Percentiles rank a stretch among this genome's conserved stretches.
phyloP scores from a whole-genome alignment of 2,888 invertebrate species.

The Euproctis similis region DNA sequence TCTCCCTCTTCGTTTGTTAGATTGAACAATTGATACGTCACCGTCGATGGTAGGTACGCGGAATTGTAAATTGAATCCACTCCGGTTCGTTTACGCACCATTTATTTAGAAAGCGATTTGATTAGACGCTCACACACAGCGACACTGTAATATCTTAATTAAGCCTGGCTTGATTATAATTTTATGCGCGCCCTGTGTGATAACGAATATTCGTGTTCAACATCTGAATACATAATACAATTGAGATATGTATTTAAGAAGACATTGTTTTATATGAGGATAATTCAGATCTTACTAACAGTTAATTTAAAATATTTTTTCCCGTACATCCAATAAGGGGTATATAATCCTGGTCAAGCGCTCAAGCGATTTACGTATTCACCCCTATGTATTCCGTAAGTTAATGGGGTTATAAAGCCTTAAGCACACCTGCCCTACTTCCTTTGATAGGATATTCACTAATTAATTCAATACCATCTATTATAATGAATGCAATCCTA shows the following conservation, averaged over 20 bases:
- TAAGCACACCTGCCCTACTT: conserved; percentile 53
- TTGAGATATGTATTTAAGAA: too few species aligned
- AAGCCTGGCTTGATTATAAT: conserved; percentile 45
- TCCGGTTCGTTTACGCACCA: conserved; percentile 63
- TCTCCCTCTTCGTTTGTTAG: conserved; percentile 68
- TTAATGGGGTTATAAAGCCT: conserved; percentile 59
- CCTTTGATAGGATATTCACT: conserved; percentile 44
- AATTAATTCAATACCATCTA: conserved; percentile 63
- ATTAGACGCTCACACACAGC: conserved; percentile 55
- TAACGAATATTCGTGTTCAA: conserved; percentile 13
- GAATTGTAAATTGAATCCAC: conserved; percentile 71
- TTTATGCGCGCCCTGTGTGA: conserved; percentile 27
- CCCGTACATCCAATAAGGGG: too few species aligned
- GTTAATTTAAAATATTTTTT: too few species aligned
- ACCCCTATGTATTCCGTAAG: conserved; percentile 31
- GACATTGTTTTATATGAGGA: too few species aligned
- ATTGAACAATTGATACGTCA: conserved; percentile 73
- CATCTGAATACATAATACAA: too few species aligned
- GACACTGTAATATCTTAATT: conserved; percentile 47
- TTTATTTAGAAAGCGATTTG: conserved; percentile 65
- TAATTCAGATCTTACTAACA: too few species aligned
- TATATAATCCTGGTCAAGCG: too few species aligned
- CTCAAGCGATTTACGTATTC: conserved; percentile 43
- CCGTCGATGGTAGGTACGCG: conserved; percentile 68
- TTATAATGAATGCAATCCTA: conserved; percentile 50